These are phyloP conservation scores for Phataginus tricuspis DNA, from an alignment of 2,797 vertebrate species.

Conservation along the genomic window DNA sequence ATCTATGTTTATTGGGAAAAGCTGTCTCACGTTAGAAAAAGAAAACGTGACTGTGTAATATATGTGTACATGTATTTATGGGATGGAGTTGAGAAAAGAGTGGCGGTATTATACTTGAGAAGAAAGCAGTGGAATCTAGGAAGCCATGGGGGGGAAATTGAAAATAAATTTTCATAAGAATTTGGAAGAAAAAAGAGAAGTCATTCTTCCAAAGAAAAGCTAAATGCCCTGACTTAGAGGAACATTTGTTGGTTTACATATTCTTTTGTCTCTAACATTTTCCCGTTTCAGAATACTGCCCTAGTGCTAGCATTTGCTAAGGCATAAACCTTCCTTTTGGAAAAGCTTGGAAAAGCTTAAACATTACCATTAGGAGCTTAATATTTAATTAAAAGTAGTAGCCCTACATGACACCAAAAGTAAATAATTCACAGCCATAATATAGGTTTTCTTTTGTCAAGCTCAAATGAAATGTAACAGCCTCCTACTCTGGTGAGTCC, in stretches of 20 bases:
- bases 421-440: not conserved
- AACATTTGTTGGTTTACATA: not conserved
- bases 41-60: not conserved
- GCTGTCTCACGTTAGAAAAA: constrained; percentile 32
- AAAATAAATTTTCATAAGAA: not conserved
- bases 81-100: not conserved
- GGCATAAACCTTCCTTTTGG: not conserved
- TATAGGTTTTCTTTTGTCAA: not conserved
- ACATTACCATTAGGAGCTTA: not conserved
- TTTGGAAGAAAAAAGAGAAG: not conserved
- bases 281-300: not conserved
- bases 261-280: not conserved
- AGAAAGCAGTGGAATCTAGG: not conserved
- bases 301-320: not conserved
- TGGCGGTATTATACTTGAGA: not conserved
- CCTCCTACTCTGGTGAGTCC: not conserved
- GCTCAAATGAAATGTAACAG: not conserved
- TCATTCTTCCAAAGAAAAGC: not conserved
- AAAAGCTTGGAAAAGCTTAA: not conserved
- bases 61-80: not conserved
- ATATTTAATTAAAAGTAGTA: not conserved
- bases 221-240: not conserved
- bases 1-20: constrained; percentile 57
- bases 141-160: not conserved
- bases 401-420: not conserved